Conservation (phyloP, 2,797 vertebrate species). For the Valencia hispanica region DNA sequence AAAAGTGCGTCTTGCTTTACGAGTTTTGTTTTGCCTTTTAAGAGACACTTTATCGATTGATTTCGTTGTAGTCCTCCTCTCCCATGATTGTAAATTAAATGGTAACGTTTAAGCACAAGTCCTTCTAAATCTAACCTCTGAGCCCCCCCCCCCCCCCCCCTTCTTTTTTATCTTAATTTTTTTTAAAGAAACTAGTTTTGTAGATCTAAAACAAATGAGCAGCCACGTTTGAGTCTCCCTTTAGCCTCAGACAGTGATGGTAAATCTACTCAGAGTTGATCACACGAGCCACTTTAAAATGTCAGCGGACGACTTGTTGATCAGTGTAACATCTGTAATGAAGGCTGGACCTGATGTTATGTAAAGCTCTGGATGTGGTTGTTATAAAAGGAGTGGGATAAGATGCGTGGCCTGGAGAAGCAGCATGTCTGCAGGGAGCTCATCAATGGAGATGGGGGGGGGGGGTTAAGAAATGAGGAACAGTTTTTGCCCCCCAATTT, state of each 20-base stretch:
- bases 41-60: background rate
- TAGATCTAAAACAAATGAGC: background rate
- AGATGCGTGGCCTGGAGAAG: slow-evolving; percentile 50
- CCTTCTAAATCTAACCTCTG: slow-evolving; percentile 6
- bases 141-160: no score
- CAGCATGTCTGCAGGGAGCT: slow-evolving; percentile 54
- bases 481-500: slow-evolving; percentile 67
- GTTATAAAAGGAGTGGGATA: slow-evolving; percentile 51
- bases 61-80: background rate
- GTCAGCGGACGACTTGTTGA: slow-evolving; percentile 2
- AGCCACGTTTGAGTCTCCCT: background rate
- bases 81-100: slow-evolving; percentile 30
- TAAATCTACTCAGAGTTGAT: background rate
- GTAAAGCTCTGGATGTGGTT: slow-evolving; percentile 56
- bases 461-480: slow-evolving; percentile 48
- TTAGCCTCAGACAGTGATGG: background rate
- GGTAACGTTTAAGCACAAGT: slow-evolving; percentile 11
- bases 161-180: background rate
- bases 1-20: background rate
- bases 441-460: slow-evolving; percentile 34
- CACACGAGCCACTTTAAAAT: slow-evolving; percentile 1
- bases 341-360: slow-evolving; percentile 47
- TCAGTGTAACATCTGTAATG: slow-evolving; percentile 30
- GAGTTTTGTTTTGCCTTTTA: background rate
- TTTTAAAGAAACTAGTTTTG: background rate